These are phyloP conservation scores for Machimus rusticus DNA, from an alignment of 2,888 invertebrate genomes.

Conservation along the genomic window DNA sequence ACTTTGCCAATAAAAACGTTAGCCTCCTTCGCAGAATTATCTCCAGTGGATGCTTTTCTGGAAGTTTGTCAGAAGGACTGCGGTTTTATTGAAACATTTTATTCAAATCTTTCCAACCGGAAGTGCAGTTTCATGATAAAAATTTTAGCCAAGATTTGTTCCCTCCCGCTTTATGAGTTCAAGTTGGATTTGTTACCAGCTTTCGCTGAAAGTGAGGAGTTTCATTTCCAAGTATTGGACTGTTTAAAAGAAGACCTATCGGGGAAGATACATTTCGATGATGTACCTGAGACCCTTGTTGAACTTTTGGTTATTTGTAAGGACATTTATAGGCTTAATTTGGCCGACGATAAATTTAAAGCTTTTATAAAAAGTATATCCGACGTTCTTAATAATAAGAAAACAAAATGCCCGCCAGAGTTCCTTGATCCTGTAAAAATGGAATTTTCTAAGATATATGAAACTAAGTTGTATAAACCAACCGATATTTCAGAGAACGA, in stretches of 20 bases:
- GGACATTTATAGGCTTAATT: conserved; percentile 52
- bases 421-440: background rate
- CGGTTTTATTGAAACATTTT: conserved; percentile 45
- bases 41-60: conserved; percentile 48
- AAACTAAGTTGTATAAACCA: background rate
- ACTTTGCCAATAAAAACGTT: conserved; percentile 46
- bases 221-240: conserved; percentile 49
- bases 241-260: conserved; percentile 44
- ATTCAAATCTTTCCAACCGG: conserved; percentile 26
- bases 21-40: conserved; percentile 41
- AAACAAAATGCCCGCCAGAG: background rate
- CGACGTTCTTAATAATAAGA: conserved; percentile 45
- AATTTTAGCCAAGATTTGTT: conserved; percentile 57
- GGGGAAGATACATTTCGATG: background rate
- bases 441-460: background rate
- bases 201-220: conserved; percentile 50
- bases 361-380: conserved; percentile 61
- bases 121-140: conserved; percentile 50
- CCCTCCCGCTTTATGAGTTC: conserved; percentile 55
- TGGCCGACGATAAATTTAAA: conserved; percentile 24
- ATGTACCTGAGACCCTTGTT: conserved; percentile 5
- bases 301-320: conserved; percentile 54
- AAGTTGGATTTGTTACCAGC: conserved; percentile 53
- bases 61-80: conserved; percentile 46
- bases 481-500: background rate